Percentiles rank a stretch among this genome's conserved stretches.
Conservation (phyloP, 2,888 invertebrate species). For the Steromphala cineraria region DNA sequence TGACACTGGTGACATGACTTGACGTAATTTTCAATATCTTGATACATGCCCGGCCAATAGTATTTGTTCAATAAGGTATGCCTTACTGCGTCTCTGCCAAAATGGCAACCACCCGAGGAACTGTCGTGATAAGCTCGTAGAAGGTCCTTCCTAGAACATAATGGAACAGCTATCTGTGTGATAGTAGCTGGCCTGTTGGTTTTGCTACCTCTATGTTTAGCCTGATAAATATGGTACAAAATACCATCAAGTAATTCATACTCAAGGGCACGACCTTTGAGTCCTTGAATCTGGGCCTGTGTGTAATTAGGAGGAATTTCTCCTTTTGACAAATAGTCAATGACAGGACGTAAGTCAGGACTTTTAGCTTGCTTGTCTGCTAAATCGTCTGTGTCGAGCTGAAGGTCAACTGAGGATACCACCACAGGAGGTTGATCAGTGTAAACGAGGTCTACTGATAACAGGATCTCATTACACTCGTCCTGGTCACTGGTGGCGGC, state of each 20-base stretch:
- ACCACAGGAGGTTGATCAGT: not conserved
- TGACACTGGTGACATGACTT: slow-evolving; percentile 32
- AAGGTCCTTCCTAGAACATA: too few species aligned
- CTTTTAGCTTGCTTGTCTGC: not conserved
- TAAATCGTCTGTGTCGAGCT: too few species aligned
- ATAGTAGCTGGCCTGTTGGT: not conserved
- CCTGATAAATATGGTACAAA: not conserved
- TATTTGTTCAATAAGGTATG: slow-evolving; percentile 25
- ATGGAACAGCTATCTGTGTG: not conserved
- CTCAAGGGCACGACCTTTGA: not conserved
- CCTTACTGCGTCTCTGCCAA: slow-evolving; percentile 19
- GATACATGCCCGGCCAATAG: slow-evolving; percentile 31
- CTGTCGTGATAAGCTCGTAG: not conserved
- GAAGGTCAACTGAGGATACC: not conserved
- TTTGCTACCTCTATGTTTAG: not conserved
- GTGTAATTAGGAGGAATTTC: not conserved
- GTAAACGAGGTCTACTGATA: not conserved
- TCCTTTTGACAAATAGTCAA: not conserved
- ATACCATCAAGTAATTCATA: not conserved
- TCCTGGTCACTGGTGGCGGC: not conserved
- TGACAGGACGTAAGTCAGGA: not conserved
- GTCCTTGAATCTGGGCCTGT: not conserved
- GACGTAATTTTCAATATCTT: slow-evolving; percentile 27
- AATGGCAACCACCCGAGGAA: slow-evolving; percentile 23
- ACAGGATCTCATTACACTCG: not conserved